These are phyloP conservation scores for Hydropsyche betteni DNA, from an alignment of 2,888 invertebrate species.

Conservation along the genomic window DNA sequence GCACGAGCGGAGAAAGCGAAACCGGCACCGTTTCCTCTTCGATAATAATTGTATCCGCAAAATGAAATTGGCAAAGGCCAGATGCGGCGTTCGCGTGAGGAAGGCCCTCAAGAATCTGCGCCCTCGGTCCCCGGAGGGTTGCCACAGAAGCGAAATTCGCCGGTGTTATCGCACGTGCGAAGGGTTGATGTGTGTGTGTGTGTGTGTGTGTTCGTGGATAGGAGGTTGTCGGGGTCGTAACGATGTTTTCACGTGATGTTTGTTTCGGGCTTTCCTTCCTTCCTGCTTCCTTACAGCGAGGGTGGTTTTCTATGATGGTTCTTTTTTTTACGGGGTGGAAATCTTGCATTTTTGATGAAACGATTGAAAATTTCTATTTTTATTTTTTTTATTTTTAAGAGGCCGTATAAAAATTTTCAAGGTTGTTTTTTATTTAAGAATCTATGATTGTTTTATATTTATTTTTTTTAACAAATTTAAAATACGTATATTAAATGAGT, in stretches of 20 bases:
- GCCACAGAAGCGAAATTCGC: not conserved
- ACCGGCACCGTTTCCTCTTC: not conserved
- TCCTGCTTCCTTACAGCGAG: not conserved
- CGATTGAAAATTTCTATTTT: too few species aligned
- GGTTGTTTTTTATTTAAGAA: too few species aligned
- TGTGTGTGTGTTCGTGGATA: too few species aligned
- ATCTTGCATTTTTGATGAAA: not conserved
- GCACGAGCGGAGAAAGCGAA: too few species aligned
- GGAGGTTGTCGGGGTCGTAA: not conserved
- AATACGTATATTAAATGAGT: too few species aligned
- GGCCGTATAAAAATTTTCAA: too few species aligned
- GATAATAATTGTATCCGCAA: constrained; percentile 39
- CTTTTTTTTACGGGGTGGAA: not conserved
- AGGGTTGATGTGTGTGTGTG: too few species aligned
- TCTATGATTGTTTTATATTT: too few species aligned
- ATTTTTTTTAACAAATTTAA: too few species aligned
- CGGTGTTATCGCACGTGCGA: too few species aligned
- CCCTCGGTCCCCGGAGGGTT: constrained; percentile 7
- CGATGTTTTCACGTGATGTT: constrained; percentile 31
- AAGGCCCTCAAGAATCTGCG: constrained; percentile 12
- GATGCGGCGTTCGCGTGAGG: constrained; percentile 41
- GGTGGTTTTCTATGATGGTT: not conserved
- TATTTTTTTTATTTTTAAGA: too few species aligned
- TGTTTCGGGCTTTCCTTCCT: constrained; percentile 9
- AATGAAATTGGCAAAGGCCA: constrained; percentile 43